Evolutionary conservation across 2,113 vertebrate genomes (phyloP).

Genomic region (Phasianus colchicus): DNA sequence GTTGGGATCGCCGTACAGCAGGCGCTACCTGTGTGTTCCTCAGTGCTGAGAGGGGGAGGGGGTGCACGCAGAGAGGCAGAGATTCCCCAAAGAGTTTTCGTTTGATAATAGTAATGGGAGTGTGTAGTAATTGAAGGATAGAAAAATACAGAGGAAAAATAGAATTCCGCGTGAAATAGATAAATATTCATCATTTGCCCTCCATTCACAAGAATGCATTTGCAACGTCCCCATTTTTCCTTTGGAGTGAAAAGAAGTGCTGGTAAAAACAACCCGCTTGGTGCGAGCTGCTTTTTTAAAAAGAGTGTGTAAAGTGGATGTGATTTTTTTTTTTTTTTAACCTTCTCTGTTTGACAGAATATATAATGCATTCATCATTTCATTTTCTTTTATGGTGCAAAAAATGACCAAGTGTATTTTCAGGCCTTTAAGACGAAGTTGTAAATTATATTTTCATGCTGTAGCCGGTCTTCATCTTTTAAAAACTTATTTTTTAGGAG

Average conservation of each 20-base stretch:
- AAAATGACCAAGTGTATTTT: constrained; percentile 62
- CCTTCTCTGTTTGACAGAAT: constrained; percentile 53
- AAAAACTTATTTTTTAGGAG: constrained; percentile 66
- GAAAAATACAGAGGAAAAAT: constrained; percentile 49
- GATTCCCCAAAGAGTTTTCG: constrained; percentile 10
- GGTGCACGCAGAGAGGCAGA: constrained; percentile 1
- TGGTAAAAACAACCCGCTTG: constrained; percentile 39
- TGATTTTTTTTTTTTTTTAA: not conserved
- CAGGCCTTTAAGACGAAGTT: constrained; percentile 65
- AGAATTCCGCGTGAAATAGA: constrained; percentile 57
- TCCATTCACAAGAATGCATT: constrained; percentile 63
- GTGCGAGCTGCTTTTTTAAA: constrained; percentile 30
- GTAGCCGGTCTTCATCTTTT: constrained; percentile 63
- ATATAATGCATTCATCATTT: constrained; percentile 59
- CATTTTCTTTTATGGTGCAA: constrained; percentile 65
- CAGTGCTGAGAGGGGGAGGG: not conserved
- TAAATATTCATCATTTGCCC: constrained; percentile 56
- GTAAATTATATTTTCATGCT: constrained; percentile 72
- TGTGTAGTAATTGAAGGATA: constrained; percentile 15
- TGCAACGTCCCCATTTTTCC: constrained; percentile 23
- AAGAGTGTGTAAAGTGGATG: constrained; percentile 50
- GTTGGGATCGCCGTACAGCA: constrained; percentile 9
- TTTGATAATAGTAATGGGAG: constrained; percentile 33
- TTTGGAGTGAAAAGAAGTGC: constrained; percentile 50
- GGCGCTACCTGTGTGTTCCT: not conserved